Base-by-base conservation (phyloP, 1,140 invertebrate species). In the Papilio polytes region DNA sequence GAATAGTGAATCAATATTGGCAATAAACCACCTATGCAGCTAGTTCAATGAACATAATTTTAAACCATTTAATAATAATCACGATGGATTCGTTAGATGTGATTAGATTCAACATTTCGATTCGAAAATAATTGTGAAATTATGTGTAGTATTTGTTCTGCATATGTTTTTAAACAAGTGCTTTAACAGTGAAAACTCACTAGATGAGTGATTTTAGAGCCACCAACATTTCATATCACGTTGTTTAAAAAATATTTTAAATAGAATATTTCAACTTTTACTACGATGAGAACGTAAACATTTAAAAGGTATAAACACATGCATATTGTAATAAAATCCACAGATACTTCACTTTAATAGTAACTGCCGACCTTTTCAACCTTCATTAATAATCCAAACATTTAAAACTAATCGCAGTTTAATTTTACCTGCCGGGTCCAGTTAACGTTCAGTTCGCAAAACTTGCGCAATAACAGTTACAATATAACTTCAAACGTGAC, bases 391-490 rank as follows among this genome's bases (percentile, higher is more conserved):
- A 78, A 78, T 78, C 76, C 46, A 77, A 77, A 78, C 76, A 78
- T 78, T 78, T 78, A 78, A 78, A 78, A 78, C 76, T 78, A 78
- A 78, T 78, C 76, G 53, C 76, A 53, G 26, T 53, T 78, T 78
- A 78, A 78, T 78, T 59, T 78, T 78, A 78, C 76, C 76, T 78
- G 76, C 51, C 22, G 76, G 76, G 76, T 78, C 76, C 76, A 56
- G 76, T 78, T 70, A 78, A 63, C 51, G 53, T 56, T 63, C 53
- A 18, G 26, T 26, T 78, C 20, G 31, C 51, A 59, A 59, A 78
- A 78, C 76, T 78, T 78, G 41, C 53, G 76, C 76, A 78, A 78
- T 78, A 78, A 78, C 76, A 51, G 31, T 78, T 20, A 78, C 76
- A 78, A 78, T 78, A 44, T 63, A 78, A 78, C 76, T 53, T 53